Conservation (phyloP, 2,888 invertebrate genomes). For the Caenorhabditis angaria region DNA sequence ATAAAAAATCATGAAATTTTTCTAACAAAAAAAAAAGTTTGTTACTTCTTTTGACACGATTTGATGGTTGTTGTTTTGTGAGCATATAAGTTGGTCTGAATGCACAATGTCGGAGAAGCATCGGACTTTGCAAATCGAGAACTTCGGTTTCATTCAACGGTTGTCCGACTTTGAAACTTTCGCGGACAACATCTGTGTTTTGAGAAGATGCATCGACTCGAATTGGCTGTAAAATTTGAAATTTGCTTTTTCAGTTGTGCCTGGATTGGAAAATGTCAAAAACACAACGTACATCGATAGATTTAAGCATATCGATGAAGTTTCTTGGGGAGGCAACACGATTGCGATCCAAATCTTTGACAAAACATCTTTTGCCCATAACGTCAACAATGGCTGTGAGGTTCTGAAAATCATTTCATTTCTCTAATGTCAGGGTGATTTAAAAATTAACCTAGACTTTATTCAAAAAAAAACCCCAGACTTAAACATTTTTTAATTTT, state of each 20-base stretch:
- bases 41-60: constrained; percentile 35
- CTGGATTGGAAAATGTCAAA: neutral
- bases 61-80: constrained; percentile 36
- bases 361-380: constrained; percentile 83
- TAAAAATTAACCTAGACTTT: no score
- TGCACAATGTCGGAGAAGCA: constrained; percentile 62
- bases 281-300: constrained; percentile 78
- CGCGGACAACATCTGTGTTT: constrained; percentile 62
- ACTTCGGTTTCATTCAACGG: constrained; percentile 53
- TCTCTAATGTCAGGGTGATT: no score
- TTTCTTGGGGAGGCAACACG: constrained; percentile 72
- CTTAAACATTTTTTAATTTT: neutral
- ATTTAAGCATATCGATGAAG: constrained; percentile 78
- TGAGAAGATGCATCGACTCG: constrained; percentile 71
- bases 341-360: constrained; percentile 82
- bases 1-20: no score
- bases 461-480: no score
- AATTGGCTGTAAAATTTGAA: constrained; percentile 17
- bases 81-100: constrained; percentile 58
- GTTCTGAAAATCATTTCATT: constrained; percentile 77
- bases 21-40: neutral
- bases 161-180: constrained; percentile 64
- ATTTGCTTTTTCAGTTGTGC: constrained; percentile 4
- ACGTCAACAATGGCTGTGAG: constrained; percentile 83
- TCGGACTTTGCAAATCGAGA: constrained; percentile 47